Conservation (phyloP, 2,888 invertebrate species). For the Endomychus coccineus region DNA sequence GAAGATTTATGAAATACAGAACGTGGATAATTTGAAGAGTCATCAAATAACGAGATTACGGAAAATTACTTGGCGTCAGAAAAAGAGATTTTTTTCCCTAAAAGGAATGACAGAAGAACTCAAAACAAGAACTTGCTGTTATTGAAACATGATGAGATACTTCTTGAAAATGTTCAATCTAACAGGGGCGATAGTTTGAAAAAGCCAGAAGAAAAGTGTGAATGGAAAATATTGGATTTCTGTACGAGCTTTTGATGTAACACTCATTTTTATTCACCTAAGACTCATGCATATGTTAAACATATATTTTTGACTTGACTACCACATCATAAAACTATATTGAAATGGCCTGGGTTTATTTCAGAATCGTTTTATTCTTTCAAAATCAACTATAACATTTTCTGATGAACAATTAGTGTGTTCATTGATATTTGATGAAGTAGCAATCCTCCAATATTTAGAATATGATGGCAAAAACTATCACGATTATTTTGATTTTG, state of each 20-base stretch:
- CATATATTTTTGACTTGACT: constrained; percentile 6
- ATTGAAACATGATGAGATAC: constrained; percentile 4
- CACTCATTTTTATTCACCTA: constrained; percentile 7
- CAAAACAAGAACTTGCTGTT: constrained; percentile 5
- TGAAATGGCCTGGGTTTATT: background rate
- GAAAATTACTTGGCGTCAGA: constrained; percentile 7
- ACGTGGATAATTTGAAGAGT: constrained; percentile 1
- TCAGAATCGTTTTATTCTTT: background rate
- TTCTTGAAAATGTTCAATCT: constrained; percentile 6
- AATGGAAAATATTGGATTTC: constrained; percentile 1
- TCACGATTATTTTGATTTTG: constrained; percentile 26
- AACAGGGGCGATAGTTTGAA: constrained; percentile 3
- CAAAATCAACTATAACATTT: background rate
- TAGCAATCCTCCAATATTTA: constrained; percentile 25
- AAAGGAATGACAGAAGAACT: constrained; percentile 4
- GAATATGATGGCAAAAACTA: constrained; percentile 25
- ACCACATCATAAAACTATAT: constrained; percentile 1
- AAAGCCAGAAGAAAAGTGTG: background rate
- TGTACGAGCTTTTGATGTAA: constrained; percentile 7
- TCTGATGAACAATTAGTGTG: constrained; percentile 15
- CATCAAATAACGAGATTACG: background rate
- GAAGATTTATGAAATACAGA: constrained; percentile 4
- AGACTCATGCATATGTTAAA: constrained; percentile 3
- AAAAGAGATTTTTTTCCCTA: constrained; percentile 2
- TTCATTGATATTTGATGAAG: constrained; percentile 30